Conservation (phyloP, 2,113 vertebrate species). For the Phrynocephalus versicolor region DNA sequence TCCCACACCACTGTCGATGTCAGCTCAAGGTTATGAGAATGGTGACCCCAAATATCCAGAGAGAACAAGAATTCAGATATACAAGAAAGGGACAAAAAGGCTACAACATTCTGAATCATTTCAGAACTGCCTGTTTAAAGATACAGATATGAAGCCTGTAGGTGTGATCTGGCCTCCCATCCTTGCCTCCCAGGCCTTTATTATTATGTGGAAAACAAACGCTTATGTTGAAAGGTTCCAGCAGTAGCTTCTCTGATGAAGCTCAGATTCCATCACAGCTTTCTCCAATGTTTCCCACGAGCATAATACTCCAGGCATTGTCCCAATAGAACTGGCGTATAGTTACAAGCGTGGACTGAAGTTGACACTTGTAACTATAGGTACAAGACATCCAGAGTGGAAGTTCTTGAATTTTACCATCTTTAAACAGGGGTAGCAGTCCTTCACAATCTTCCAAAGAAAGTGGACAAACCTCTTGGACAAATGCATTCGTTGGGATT, state of each 20-base stretch:
- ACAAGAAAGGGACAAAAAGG: not conserved
- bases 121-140: not conserved
- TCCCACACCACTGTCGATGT: too few relatives aligned
- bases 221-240: not conserved
- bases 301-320: too few relatives aligned
- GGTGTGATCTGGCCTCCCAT: not conserved
- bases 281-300: too few relatives aligned
- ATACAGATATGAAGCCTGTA: not conserved
- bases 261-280: not conserved
- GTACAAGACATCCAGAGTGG: not conserved
- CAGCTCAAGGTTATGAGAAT: too few relatives aligned
- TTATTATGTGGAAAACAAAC: not conserved
- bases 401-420: not conserved
- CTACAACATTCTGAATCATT: too few relatives aligned
- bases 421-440: not conserved
- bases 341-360: not conserved
- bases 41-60: not conserved
- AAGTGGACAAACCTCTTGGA: not conserved
- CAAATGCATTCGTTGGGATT: not conserved
- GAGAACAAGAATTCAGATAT: not conserved
- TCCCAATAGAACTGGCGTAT: too few relatives aligned
- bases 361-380: not conserved
- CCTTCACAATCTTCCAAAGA: not conserved
- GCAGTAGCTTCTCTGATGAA: not conserved
- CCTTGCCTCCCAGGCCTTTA: too few relatives aligned